Conservation (phyloP, 2,888 invertebrate genomes). For the Tipula vernalis region DNA sequence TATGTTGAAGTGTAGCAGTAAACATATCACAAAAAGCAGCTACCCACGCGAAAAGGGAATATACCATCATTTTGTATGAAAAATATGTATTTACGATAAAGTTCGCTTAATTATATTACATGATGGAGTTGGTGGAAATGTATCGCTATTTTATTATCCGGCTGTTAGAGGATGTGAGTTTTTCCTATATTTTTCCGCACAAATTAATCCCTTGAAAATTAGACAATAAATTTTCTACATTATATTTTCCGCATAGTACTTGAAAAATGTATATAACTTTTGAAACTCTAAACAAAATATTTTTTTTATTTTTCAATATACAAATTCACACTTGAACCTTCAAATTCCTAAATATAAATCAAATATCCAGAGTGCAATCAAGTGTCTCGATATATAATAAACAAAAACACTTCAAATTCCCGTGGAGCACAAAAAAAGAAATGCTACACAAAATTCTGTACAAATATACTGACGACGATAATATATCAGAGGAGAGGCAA, state of each 20-base stretch:
- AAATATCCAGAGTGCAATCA: neutral
- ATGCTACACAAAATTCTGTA: neutral
- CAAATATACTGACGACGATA: neutral
- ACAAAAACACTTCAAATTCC: neutral
- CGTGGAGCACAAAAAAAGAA: neutral
- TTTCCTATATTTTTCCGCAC: neutral
- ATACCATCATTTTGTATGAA: neutral
- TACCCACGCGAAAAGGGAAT: neutral
- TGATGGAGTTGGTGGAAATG: neutral
- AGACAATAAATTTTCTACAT: neutral
- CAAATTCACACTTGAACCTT: neutral
- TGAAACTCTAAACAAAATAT: neutral
- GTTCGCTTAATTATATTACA: neutral
- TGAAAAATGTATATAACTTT: neutral
- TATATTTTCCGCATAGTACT: neutral
- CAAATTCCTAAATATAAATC: neutral
- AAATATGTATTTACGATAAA: neutral
- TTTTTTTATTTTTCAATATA: neutral
- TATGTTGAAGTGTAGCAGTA: neutral
- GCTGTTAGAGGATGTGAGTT: neutral
- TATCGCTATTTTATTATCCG: neutral
- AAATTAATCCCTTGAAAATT: neutral
- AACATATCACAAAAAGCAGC: neutral
- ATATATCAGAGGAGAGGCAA: neutral
- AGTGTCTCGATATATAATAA: neutral